phyloP scores from a whole-genome alignment of 1,140 invertebrate genomes.

The Drosophila chauvacae region DNA sequence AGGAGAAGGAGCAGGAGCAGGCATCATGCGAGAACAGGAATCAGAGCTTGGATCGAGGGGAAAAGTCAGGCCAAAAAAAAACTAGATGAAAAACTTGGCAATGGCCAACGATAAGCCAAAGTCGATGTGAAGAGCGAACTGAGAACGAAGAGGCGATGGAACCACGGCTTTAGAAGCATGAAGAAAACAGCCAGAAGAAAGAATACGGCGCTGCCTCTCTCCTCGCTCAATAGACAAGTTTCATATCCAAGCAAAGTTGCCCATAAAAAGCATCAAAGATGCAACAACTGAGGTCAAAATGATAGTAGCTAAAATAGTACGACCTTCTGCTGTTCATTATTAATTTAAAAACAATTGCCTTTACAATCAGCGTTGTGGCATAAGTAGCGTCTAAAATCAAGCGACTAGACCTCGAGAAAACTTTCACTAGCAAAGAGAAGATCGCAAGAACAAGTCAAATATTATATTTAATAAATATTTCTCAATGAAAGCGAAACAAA shows the following conservation, averaged over 20 bases:
- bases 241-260: constrained; percentile 40
- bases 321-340: constrained; percentile 9
- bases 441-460: background rate
- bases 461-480: constrained; percentile 13
- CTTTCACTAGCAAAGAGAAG: background rate
- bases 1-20: background rate
- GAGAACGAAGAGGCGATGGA: constrained; percentile 12
- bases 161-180: constrained; percentile 12
- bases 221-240: constrained; percentile 70
- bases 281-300: constrained; percentile 38
- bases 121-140: constrained; percentile 34
- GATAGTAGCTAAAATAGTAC: constrained; percentile 18
- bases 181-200: constrained; percentile 48
- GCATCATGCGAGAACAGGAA: constrained; percentile 36
- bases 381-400: constrained; percentile 1
- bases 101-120: constrained; percentile 57
- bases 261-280: constrained; percentile 54
- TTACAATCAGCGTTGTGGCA: too few relatives aligned
- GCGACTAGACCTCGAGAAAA: background rate
- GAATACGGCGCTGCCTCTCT: background rate
- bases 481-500: background rate
- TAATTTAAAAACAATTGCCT: constrained; percentile 18
- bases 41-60: constrained; percentile 5
- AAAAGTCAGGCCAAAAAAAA: constrained; percentile 54
- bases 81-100: constrained; percentile 76